Evolutionary conservation across 2,888 invertebrate genomes (phyloP).

Genomic region (Steromphala cineraria): DNA sequence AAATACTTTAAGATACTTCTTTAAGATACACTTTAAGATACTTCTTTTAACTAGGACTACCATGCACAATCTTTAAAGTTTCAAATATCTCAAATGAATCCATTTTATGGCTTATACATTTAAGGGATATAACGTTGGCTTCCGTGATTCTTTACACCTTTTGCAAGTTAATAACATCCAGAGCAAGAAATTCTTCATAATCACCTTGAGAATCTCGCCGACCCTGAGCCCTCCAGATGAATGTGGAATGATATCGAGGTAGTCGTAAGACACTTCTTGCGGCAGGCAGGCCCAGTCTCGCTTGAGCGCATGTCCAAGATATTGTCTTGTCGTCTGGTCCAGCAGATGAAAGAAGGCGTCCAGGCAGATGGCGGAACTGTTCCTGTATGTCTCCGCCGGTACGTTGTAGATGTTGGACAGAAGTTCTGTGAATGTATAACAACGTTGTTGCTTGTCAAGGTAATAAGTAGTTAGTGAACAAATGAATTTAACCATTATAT

Average conservation of each 20-base stretch:
- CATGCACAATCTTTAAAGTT: too few species aligned
- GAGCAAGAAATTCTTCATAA: background rate
- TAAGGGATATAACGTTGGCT: too few species aligned
- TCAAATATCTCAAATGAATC: too few species aligned
- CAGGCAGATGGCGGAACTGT: slow-evolving; percentile 13
- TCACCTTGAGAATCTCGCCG: slow-evolving; percentile 6
- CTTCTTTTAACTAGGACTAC: too few species aligned
- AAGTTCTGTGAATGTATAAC: background rate
- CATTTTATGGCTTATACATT: too few species aligned
- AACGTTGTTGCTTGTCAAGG: background rate
- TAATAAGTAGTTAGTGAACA: too few species aligned
- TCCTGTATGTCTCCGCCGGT: slow-evolving; percentile 7
- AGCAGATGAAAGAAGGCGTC: slow-evolving; percentile 19
- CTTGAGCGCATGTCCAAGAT: slow-evolving; percentile 6
- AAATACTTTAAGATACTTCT: too few species aligned
- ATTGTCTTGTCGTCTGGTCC: slow-evolving; percentile 5
- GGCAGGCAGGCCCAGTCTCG: slow-evolving; percentile 19
- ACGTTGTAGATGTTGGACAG: slow-evolving; percentile 1
- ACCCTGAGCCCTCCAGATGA: background rate
- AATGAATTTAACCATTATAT: too few species aligned
- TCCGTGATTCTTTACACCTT: too few species aligned
- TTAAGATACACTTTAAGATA: too few species aligned
- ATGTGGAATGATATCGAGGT: background rate
- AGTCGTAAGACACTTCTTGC: background rate
- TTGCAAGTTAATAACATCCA: too few species aligned